Percentiles rank a stretch among this genome's conserved stretches.
These are phyloP conservation scores for Xiphorhynchus erythropygius DNA, from an alignment of 2,797 vertebrate genomes.

Conservation along the genomic window DNA sequence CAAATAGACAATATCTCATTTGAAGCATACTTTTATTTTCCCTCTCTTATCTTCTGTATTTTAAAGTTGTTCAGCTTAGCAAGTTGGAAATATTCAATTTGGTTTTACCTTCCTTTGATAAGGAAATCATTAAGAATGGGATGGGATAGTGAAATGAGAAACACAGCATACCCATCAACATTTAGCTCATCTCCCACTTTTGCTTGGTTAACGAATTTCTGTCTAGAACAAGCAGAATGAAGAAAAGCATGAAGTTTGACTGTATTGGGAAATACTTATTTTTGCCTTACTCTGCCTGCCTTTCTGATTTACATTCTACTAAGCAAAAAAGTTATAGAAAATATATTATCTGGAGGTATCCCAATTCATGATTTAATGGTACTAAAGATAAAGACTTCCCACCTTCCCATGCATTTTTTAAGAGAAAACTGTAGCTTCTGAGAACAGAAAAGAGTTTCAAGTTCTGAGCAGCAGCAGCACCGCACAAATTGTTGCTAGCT, in stretches of 20 bases:
- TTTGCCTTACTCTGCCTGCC: background rate
- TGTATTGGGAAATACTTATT: background rate
- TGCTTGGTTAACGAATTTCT: background rate
- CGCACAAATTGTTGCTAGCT: background rate
- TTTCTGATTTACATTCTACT: background rate
- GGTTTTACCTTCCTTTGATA: background rate
- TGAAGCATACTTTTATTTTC: background rate
- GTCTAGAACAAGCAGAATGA: background rate
- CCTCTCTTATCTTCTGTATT: background rate
- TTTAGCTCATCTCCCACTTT: background rate
- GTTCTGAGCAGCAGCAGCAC: background rate
- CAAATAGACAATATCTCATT: background rate
- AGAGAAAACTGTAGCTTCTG: background rate
- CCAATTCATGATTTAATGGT: background rate
- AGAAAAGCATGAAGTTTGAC: background rate
- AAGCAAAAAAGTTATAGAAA: background rate
- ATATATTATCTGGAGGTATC: background rate
- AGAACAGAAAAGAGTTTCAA: background rate
- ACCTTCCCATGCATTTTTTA: background rate
- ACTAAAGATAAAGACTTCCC: background rate
- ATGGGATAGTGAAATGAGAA: background rate
- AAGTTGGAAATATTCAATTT: background rate
- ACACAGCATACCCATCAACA: background rate
- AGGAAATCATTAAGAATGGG: background rate
- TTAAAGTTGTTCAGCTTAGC: background rate